Base-by-base conservation (phyloP, 1,140 invertebrate genomes). In the Whitmania pigra region DNA sequence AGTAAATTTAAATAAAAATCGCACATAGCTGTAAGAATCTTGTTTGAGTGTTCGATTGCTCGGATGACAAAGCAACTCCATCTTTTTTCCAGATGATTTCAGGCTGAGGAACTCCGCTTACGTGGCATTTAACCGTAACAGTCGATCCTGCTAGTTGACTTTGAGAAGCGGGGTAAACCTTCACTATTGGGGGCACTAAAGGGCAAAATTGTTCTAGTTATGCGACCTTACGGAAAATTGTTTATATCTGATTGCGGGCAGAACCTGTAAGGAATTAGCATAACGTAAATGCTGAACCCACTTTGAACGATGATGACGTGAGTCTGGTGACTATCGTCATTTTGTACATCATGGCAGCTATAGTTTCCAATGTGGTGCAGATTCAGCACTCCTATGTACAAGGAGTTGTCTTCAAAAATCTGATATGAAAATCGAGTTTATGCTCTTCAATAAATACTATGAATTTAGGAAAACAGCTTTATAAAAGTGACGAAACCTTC, bases 301-400 rank as follows among this genome's bases (percentile, higher is more conserved):
- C 89, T 89, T 79, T 90, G 88, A 29, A 90, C 88, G 43, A 86
- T 87, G 9, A 91, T 84, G 15, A 88, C 83, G 77, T 91, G 89
- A 4, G 89, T 88, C 78, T 91, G 89, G 55, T 89, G 86, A 27
- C 90, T 86, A 76, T 89, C 87, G 53, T 87, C 86, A 78, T 90
- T 89, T 40, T 88, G 84, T 74, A 88, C 85, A 29, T 89, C 89
- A 77, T 89, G 87, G 78, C 89, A 91, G 0, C 88, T 88, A 80
- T 89, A 90, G 83, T 91, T 91, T 17, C 89, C 89, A 36, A 88
- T 87, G 78, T 90, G 88, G 27, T 89, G 85, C 43, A 91, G 83
- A 75, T 89, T 88, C 57, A 90, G 86, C 68, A 87, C 85, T 43
- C 87, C 89, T 69, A 91, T 83, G 80, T 90, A 91, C 15, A 91